Evolutionary conservation across 2,113 vertebrate genomes (phyloP), one percentile per base, ranked within the genome.

Genomic region (Laterallus jamaicensis): DNA sequence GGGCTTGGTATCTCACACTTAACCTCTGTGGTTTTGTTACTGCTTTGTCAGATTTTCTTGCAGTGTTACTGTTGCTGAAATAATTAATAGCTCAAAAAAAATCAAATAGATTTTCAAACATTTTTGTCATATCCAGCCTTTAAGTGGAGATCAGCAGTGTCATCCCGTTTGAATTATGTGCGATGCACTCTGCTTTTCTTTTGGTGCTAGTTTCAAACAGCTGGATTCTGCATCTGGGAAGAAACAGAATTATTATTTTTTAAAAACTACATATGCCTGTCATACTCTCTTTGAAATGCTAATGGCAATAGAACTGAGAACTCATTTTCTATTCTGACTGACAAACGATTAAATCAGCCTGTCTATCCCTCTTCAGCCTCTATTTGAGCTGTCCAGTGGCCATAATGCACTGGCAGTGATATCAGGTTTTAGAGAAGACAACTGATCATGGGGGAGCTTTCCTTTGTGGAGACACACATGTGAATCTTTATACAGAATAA

Each of bases 271-370:
- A 10, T 67, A 59, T 56, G 31, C 67, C 31, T 60, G 15, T 74
- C 55, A 59, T n/a, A 35, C 21, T 68, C 10, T 69, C 40, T 94
- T 95, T 96, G 88, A 89, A 96, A 85, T 93, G 56, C 31, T 94
- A 94, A 94, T 83, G n/a, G 9, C 7, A 67, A 40, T 28, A 56
- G 89, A 82, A 71, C 62, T 52, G 47, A 69, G 49, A 90, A 49
- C 55, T 94, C 10, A 13, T 92, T 93, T 95, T 92, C 67, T 93
- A 10, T 86, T 94, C 88, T 78, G 81, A 87, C 55, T 81, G 44
- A n/a, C 18, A 84, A 86, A 86, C 50, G 4, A 92, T 90, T 84
- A 86, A 85, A 90, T 96, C 79, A 68, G 15, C 11, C 70, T 92
- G 39, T 85, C 66, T 80, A 20, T n/a, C 15, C 42, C 44, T 78